phyloP scores from a whole-genome alignment of 2,113 vertebrate species.

The Beaufortia kweichowensis region DNA sequence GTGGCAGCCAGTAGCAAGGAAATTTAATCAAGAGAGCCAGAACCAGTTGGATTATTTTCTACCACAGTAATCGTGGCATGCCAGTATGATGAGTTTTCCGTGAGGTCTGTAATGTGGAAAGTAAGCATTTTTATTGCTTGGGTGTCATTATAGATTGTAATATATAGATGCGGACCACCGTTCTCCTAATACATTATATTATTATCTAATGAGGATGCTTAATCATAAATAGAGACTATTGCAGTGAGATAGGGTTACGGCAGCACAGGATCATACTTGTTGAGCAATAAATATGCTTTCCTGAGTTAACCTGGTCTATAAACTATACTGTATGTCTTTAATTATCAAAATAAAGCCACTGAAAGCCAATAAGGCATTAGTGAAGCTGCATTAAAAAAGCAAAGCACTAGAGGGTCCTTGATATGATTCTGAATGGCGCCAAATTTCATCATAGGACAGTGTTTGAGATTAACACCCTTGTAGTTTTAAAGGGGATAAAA shows the following conservation, averaged over 20 bases:
- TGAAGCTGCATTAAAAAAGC: background rate
- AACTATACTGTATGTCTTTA: conserved; percentile 8
- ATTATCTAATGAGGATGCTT: background rate
- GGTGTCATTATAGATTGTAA: conserved; percentile 19
- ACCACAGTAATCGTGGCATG: conserved; percentile 35
- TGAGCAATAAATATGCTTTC: background rate
- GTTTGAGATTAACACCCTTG: conserved; percentile 12
- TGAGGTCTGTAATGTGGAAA: conserved; percentile 29
- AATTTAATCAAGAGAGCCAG: conserved; percentile 70
- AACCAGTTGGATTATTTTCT: conserved; percentile 68
- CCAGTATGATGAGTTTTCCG: conserved; percentile 48
- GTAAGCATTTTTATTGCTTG: conserved; percentile 31
- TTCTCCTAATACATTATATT: conserved; percentile 37
- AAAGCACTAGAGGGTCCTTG: background rate
- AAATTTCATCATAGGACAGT: background rate
- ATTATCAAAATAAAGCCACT: background rate
- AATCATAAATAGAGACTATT: conserved; percentile 33
- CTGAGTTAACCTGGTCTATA: conserved; percentile 30
- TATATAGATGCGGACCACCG: background rate
- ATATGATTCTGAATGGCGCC: background rate
- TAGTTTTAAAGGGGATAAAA: background rate
- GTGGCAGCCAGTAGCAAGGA: conserved; percentile 56
- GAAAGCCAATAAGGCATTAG: background rate
- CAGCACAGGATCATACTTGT: background rate
- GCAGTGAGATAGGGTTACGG: background rate